Evolutionary conservation across 2,797 vertebrate species (phyloP), one percentile per base, ranked within the genome.

Genomic region (Sternarchorhynchus goeldii): DNA sequence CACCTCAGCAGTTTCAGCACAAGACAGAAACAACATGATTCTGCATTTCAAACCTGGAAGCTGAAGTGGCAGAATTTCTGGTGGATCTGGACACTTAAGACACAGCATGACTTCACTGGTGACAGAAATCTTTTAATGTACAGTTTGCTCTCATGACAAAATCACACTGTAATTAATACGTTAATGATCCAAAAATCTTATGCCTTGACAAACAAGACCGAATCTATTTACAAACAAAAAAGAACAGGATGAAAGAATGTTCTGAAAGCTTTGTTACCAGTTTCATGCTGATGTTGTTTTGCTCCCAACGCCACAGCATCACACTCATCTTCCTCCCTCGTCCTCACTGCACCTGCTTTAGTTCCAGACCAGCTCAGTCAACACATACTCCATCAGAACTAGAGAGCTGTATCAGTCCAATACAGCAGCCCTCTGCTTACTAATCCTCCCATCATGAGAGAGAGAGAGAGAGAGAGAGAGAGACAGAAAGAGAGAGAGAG

Each of bases 261-360:
- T 12, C 45, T 12, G 10, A 1, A 12, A 50, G 45, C 45, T 12
- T 14, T 75, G 91, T 93, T 94, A 97, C 97, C 97, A 98, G 94
- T 88, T 99, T 97, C 96, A 97, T 96, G 89, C 93, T 92, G 90
- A 87, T 85, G 89, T 93, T 96, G 91, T 95, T 96, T 83, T 95
- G 94, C 17, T 98, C 95, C 95, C 96, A 96, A 82, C 93, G 93
- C 92, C 95, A 96, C 85, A 96, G 91, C 93, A 95, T 94, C 91
- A 90, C 82, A 90, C 92, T 97, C 95, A 96, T 97, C 82, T 89
- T 93, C 88, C 88, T 87, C 81, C 70, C 71, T 39, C 66, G 71
- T 76, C 67, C 66, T 75, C 67, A 77, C 18, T 58, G 92, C 94
- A 92, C 91, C 95, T 95, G 93, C 90, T 87, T 83, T 79, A 87